Evolutionary conservation across 2,797 vertebrate genomes (phyloP), one percentile per base, ranked within the genome.

Genomic region (Clarias fuscus): DNA sequence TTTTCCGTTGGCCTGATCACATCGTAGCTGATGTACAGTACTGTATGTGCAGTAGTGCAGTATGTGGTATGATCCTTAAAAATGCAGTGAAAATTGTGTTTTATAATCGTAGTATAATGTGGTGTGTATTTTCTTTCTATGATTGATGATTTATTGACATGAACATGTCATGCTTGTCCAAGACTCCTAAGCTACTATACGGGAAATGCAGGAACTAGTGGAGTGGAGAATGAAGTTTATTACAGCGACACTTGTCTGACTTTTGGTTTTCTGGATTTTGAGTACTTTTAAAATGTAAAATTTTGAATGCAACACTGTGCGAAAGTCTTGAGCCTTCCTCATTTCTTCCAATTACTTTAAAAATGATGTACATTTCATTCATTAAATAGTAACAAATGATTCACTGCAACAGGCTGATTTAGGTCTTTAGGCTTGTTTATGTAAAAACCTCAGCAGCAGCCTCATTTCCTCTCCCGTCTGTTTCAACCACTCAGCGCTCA

Each of bases 281-380:
- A 11, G 48, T 20, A 85, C 84, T 71, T 85, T 65, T 33, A 33
- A 33, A 33, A 33, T 85, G 76, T 10, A 2, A 61, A 67, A 65
- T 13, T 53, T 53, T 53, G 8, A 53, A 53, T 53, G 48, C 2
- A 48, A 48, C 43, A 10, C 43, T 13, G 48, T 53, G 10, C 48
- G 48, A 53, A 53, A 2, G 48, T 53, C 11, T 53, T 13, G 10
- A 53, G 10, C 11, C 48, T 11, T 53, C 48, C 48, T 53, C 2
- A 53, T 13, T 53, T 53, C 48, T 53, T 53, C 48, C 48, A 53
- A 3, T 53, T 53, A 53, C 13, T 11, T 13, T 3, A 53, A 53
- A 11, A 53, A 11, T 8, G 1, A 8, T 48, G 48, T 1, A 48
- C 8, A 48, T 48, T 48, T 53, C 11, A 53, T 11, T 13, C 10